Conservation (phyloP, 53 echinoderm and acorn worm genomes). For the Stichopus horrens region DNA sequence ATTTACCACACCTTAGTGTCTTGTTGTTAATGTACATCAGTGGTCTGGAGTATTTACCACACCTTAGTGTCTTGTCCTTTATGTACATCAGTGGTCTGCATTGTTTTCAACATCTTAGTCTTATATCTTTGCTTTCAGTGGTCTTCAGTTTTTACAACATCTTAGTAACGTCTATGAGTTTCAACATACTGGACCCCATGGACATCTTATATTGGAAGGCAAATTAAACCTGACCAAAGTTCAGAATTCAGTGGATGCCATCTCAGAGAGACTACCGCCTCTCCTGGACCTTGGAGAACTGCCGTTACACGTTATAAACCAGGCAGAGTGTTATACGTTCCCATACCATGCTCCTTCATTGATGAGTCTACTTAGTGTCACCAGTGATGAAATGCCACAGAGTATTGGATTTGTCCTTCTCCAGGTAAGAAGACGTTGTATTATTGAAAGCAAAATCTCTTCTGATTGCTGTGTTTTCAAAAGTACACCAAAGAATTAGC, state of each 20-base stretch:
- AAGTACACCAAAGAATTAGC: too few relatives aligned
- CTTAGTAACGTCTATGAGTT: slow-evolving; percentile 91
- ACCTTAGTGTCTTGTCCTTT: too few relatives aligned
- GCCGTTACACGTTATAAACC: slow-evolving; percentile 78
- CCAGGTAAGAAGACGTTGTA: slow-evolving; percentile 57
- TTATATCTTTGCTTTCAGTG: slow-evolving; percentile 67
- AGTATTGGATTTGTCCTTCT: slow-evolving; percentile 92
- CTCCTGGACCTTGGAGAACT: slow-evolving; percentile 91
- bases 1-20: too few relatives aligned
- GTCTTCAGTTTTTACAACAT: slow-evolving; percentile 72
- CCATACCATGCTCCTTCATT: slow-evolving; percentile 94
- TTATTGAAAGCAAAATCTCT: too few relatives aligned
- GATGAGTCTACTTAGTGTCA: slow-evolving; percentile 76
- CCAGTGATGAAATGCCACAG: slow-evolving; percentile 88
- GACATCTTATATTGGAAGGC: slow-evolving; percentile 1
- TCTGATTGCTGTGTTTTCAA: too few relatives aligned
- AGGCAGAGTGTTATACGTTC: slow-evolving; percentile 88
- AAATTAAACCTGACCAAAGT: slow-evolving; percentile 74
- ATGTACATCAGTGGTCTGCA: slow-evolving; percentile 65
- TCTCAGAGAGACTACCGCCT: slow-evolving; percentile 80
- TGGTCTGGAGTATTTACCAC: too few relatives aligned
- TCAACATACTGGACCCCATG: slow-evolving; percentile 69
- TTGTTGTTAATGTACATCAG: too few relatives aligned
- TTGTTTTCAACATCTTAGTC: slow-evolving; percentile 71
- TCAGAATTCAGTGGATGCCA: slow-evolving; percentile 75